Percentiles rank a stretch among this genome's conserved stretches.
Conservation (phyloP, 2,797 vertebrate genomes). For the Cercopithecus hamlyni region DNA sequence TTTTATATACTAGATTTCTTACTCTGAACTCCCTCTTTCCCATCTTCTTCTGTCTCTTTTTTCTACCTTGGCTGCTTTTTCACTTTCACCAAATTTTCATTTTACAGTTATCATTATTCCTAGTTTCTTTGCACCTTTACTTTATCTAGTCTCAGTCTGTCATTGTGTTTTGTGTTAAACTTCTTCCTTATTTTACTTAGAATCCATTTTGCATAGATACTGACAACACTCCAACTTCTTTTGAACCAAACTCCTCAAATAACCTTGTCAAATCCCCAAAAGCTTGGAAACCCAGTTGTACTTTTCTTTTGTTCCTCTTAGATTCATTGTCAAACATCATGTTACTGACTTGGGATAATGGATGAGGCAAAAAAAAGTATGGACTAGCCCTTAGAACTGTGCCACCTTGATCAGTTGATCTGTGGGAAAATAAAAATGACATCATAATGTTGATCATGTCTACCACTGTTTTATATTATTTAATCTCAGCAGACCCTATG, state of each 20-base stretch:
- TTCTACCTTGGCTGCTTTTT: background rate
- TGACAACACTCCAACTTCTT: background rate
- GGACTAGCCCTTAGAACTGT: background rate
- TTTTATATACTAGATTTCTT: background rate
- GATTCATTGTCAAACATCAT: background rate
- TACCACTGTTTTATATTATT: background rate
- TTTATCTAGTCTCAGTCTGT: background rate
- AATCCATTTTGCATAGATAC: background rate
- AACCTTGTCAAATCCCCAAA: background rate
- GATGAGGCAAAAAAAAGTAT: background rate
- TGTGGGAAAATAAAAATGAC: conserved; percentile 32
- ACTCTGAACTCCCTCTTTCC: background rate
- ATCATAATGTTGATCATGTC: background rate
- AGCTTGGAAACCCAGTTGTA: background rate
- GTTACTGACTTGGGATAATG: background rate
- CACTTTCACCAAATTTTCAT: background rate
- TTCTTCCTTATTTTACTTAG: background rate
- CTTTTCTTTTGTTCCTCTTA: background rate
- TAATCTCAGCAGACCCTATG: background rate
- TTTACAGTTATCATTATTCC: background rate
- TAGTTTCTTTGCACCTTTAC: background rate
- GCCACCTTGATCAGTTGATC: background rate
- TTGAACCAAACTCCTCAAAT: conserved; percentile 11
- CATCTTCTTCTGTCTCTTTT: background rate
- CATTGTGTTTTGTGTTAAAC: background rate